phyloP scores from a whole-genome alignment of 2,113 vertebrate genomes.

The Equus quagga region DNA sequence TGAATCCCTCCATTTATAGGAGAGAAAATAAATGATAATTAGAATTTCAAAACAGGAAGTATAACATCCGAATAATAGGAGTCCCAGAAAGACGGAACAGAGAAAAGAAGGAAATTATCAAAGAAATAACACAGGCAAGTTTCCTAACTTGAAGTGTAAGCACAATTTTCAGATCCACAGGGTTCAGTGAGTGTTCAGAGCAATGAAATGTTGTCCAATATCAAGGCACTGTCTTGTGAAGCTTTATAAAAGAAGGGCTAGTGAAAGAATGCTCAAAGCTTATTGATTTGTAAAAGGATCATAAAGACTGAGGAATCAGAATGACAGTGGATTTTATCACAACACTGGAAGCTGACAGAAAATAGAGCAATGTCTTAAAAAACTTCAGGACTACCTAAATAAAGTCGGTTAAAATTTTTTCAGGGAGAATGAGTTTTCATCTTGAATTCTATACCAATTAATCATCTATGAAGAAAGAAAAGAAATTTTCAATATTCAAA shows the following conservation, averaged over 20 bases:
- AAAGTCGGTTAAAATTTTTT: background rate
- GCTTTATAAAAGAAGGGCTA: background rate
- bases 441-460: background rate
- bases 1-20: background rate
- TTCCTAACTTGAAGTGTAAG: background rate
- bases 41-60: background rate
- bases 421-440: background rate
- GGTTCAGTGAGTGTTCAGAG: background rate
- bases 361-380: background rate
- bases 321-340: background rate
- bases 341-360: background rate
- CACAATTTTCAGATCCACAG: background rate
- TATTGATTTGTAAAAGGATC: background rate
- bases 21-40: background rate
- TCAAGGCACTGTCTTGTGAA: background rate
- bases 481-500: conserved; percentile 7
- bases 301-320: background rate
- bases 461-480: background rate
- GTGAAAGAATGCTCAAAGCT: background rate
- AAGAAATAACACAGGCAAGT: background rate
- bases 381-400: background rate
- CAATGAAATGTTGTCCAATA: background rate
- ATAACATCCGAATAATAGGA: background rate
- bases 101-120: background rate
- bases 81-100: background rate